Evolutionary conservation across 2,797 vertebrate species (phyloP).

Genomic region (Periparus ater): DNA sequence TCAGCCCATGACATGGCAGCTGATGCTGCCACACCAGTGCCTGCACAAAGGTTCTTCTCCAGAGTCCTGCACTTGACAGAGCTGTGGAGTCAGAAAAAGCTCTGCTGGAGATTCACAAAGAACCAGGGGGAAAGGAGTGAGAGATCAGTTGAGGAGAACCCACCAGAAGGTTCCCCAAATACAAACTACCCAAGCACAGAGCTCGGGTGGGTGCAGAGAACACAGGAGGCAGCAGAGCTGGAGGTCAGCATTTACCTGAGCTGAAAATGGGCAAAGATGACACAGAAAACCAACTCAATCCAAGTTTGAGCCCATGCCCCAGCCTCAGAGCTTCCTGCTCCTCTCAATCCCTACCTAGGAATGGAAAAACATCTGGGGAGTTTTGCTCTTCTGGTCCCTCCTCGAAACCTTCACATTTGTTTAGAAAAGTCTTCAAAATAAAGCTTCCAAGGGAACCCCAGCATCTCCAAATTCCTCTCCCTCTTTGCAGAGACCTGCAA

Average conservation of each 20-base stretch:
- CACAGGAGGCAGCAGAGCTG: background rate
- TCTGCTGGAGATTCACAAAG: background rate
- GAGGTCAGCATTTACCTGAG: background rate
- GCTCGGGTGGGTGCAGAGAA: background rate
- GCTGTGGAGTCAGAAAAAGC: background rate
- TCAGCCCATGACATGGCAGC: background rate
- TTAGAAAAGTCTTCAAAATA: background rate
- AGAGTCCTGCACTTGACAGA: background rate
- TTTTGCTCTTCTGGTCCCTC: background rate
- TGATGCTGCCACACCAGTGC: background rate
- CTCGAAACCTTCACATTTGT: background rate
- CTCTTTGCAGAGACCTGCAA: background rate
- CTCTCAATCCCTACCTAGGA: background rate
- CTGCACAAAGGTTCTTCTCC: background rate
- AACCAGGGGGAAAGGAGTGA: background rate
- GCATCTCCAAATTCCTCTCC: background rate
- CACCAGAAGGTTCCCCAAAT: background rate
- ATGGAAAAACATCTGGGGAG: background rate
- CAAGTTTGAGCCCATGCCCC: background rate
- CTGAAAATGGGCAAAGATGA: background rate
- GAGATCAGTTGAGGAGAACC: background rate
- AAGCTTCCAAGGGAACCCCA: background rate
- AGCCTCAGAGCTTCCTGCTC: background rate
- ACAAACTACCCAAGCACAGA: background rate
- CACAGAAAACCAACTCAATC: background rate